phyloP scores from a whole-genome alignment of 2,797 vertebrate genomes.

The Hippocampus kuda region DNA sequence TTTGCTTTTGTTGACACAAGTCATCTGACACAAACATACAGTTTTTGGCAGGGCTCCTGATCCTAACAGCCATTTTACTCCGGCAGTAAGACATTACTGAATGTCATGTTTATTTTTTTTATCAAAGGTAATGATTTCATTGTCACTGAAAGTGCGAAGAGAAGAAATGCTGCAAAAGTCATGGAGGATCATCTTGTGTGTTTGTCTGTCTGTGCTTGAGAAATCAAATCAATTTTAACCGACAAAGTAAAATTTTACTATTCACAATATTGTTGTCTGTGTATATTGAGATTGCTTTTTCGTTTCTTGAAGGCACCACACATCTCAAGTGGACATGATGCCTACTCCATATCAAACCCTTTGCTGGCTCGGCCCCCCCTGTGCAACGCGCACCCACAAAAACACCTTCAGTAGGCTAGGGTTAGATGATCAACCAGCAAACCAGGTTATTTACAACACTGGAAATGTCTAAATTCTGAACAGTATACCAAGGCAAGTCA shows the following conservation, averaged over 20 bases:
- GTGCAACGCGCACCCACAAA: constrained; percentile 59
- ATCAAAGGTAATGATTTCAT: no score
- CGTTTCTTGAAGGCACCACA: constrained; percentile 43
- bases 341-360: constrained; percentile 64
- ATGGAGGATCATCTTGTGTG: no score
- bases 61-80: neutral
- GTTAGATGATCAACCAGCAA: constrained; percentile 57
- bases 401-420: constrained; percentile 64
- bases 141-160: no score
- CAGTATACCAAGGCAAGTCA: neutral
- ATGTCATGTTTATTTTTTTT: no score
- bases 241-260: neutral
- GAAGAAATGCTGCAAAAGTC: no score
- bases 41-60: neutral
- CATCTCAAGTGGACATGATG: constrained; percentile 49
- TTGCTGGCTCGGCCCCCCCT: constrained; percentile 68
- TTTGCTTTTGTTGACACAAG: neutral
- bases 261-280: neutral
- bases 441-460: constrained; percentile 53
- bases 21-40: neutral
- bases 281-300: neutral
- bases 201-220: no score
- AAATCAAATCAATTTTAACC: neutral
- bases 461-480: neutral
- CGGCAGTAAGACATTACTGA: no score